Evolutionary conservation across 2,113 vertebrate species (phyloP), one percentile per base, ranked within the genome.

Genomic region (Rafetus swinhoei): DNA sequence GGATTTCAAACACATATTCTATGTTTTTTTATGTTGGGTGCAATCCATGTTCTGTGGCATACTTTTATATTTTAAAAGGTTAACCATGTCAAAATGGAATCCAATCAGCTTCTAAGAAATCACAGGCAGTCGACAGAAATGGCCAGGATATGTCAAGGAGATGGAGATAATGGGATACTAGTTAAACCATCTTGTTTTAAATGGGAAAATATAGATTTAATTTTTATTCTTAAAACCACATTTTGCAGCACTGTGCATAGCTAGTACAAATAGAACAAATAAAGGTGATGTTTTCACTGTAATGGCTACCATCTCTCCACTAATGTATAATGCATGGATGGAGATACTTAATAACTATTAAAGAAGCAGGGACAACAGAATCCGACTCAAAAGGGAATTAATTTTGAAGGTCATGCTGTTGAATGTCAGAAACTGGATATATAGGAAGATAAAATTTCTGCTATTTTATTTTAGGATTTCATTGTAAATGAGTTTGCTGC

Each of bases 341-440:
- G 65, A 95, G 89, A 85, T 92, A 81, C 60, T 90, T 96, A 86
- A 81, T 87, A 79, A 89, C 90, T 92, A 80, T 90, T 95, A 90
- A 94, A 94, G 53, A 92, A 91, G 92, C 90, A 87, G 81, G 90
- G 87, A 81, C 60, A 87, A 83, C 8, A 94, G 92, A 93, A 45
- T 65, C 8, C 2, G 55, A n/a, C 77, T 87, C 27, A 77, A 88
- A 96, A 96, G 88, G 92, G 96, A 96, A 96, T 94, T 94, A 92
- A 94, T 96, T 95, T 92, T 90, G 90, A 93, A 97, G 90, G 84
- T 95, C 91, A 86, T 32, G 27, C 77, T 94, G 72, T 74, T 95
- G 95, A 90, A 91, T 94, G 94, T 89, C 94, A 95, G 84, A 91
- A 93, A 93, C 94, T 81, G 85, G 89, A 90, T 82, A 80, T 74